phyloP scores from a whole-genome alignment of 2,113 vertebrate species.

The Elaphurus davidianus region DNA sequence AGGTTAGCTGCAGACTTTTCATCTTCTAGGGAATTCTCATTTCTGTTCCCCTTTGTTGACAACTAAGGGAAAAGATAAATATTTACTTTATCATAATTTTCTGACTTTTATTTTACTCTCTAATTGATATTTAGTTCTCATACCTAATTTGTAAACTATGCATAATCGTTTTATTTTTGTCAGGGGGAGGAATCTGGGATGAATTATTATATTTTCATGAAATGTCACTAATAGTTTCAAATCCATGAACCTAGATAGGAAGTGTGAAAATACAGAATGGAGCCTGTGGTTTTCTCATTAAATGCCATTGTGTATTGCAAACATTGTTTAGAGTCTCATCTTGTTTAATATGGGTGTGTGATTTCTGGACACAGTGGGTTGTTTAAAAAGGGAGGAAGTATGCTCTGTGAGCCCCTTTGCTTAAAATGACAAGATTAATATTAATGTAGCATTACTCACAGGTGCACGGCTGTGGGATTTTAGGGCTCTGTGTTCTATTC shows the following conservation, averaged over 20 bases:
- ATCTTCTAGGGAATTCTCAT: neutral
- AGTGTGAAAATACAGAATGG: neutral
- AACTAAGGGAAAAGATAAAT: neutral
- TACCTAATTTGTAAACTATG: neutral
- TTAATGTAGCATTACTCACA: neutral
- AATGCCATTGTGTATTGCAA: neutral
- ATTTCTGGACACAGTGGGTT: constrained; percentile 18
- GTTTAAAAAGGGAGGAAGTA: neutral
- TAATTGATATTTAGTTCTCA: neutral
- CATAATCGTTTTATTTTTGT: constrained; percentile 9
- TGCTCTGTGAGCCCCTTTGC: neutral
- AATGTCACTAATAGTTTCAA: constrained; percentile 59
- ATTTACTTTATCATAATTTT: constrained; percentile 4
- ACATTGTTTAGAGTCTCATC: constrained; percentile 21
- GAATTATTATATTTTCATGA: constrained; percentile 34
- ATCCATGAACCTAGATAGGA: constrained; percentile 15
- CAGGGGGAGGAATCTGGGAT: neutral
- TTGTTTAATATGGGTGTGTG: constrained; percentile 21
- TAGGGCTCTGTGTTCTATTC: neutral
- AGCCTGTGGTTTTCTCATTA: constrained; percentile 47
- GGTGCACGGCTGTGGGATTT: neutral
- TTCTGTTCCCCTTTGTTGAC: neutral
- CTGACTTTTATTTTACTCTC: neutral
- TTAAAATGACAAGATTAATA: constrained; percentile 34
- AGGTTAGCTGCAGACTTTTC: neutral